Evolutionary conservation across 2,113 vertebrate genomes (phyloP).

Genomic region (Pangasianodon gigas): DNA sequence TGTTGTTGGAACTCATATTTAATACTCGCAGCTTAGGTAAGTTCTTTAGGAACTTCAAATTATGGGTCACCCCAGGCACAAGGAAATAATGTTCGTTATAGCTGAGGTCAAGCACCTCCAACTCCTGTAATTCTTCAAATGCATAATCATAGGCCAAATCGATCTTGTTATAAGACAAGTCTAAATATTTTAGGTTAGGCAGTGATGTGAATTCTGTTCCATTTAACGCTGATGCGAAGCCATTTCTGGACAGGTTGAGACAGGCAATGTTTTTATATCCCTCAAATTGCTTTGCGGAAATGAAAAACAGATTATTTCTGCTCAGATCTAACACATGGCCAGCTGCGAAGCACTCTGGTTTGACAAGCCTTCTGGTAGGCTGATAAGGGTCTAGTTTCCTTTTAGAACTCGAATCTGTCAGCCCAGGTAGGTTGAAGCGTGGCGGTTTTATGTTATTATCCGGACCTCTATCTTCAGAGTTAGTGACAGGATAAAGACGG

Average conservation of each 20-base stretch:
- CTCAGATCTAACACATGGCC: constrained; percentile 77
- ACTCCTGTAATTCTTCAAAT: constrained; percentile 66
- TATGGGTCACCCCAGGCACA: constrained; percentile 72
- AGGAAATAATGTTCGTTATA: constrained; percentile 79
- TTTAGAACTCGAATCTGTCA: background rate
- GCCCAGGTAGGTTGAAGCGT: background rate
- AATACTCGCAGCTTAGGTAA: constrained; percentile 68
- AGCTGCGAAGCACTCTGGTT: constrained; percentile 68
- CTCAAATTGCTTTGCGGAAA: constrained; percentile 70
- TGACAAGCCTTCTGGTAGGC: constrained; percentile 47
- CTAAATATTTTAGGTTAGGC: constrained; percentile 72
- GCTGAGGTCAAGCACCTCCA: constrained; percentile 76
- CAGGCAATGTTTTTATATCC: constrained; percentile 71
- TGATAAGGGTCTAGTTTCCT: constrained; percentile 37
- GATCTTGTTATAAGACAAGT: constrained; percentile 70
- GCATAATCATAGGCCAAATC: constrained; percentile 67
- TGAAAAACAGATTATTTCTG: constrained; percentile 80
- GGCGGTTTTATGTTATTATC: constrained; percentile 3
- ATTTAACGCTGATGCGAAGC: constrained; percentile 65
- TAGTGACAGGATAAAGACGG: constrained; percentile 68
- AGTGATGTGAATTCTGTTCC: constrained; percentile 70
- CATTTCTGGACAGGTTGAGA: constrained; percentile 81
- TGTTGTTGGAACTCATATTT: constrained; percentile 71
- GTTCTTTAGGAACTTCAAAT: constrained; percentile 72
- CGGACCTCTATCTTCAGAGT: accelerated